These are phyloP conservation scores for Coenonympha arcania DNA, from an alignment of 2,888 invertebrate species.

Conservation along the genomic window DNA sequence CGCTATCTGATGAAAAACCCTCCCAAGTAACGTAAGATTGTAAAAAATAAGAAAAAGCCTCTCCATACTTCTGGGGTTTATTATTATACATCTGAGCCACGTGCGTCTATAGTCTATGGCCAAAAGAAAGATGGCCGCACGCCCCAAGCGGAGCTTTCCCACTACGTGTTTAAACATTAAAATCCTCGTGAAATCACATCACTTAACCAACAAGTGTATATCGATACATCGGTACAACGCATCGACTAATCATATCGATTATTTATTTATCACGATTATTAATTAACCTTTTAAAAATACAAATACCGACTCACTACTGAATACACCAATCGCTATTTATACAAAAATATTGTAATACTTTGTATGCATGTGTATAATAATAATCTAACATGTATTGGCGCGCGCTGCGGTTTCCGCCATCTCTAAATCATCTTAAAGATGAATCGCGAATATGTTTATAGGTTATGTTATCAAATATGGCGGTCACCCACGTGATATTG, in stretches of 20 bases:
- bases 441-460: too few species aligned
- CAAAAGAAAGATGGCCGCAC: slow-evolving; percentile 57
- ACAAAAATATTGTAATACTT: slow-evolving; percentile 70
- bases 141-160: slow-evolving; percentile 52
- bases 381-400: slow-evolving; percentile 49
- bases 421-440: slow-evolving; percentile 8
- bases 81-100: slow-evolving; percentile 13
- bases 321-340: slow-evolving; percentile 66
- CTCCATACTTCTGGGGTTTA: slow-evolving; percentile 2
- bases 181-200: slow-evolving; percentile 43
- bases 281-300: slow-evolving; percentile 54
- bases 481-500: too few species aligned
- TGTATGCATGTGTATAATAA: slow-evolving; percentile 65
- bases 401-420: slow-evolving; percentile 53
- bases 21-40: too few species aligned
- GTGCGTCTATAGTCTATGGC: slow-evolving; percentile 10
- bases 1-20: too few species aligned
- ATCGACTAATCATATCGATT: slow-evolving; percentile 39
- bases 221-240: slow-evolving; percentile 15
- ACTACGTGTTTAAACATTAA: slow-evolving; percentile 43
- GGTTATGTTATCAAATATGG: too few species aligned
- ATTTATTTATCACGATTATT: slow-evolving; percentile 44
- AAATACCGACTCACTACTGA: slow-evolving; percentile 67
- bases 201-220: slow-evolving; percentile 47
- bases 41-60: not conserved